phyloP scores from a whole-genome alignment of 2,113 vertebrate species.

The Mugil cephalus region DNA sequence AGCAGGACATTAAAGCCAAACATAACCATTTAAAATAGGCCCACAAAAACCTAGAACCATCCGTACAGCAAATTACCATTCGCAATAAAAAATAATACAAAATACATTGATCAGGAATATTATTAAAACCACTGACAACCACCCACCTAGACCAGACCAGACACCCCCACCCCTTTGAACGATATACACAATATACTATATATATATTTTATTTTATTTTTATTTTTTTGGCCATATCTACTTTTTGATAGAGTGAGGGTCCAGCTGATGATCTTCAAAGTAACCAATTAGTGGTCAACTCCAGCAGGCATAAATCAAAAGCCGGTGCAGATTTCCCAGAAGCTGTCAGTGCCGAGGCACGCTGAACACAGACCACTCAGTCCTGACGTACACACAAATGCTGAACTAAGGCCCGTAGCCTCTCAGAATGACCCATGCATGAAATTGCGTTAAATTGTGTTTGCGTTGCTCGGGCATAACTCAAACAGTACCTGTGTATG shows the following conservation, averaged over 20 bases:
- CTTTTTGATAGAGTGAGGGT: conserved; percentile 58
- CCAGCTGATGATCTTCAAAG: conserved; percentile 61
- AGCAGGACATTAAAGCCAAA: too few species aligned
- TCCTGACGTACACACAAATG: conserved; percentile 21
- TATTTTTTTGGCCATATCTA: conserved; percentile 44
- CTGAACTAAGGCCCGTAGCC: conserved; percentile 12
- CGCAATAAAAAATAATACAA: too few species aligned
- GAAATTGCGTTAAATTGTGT: neutral
- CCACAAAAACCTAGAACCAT: too few species aligned
- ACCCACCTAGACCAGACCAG: too few species aligned
- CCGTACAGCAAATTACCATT: too few species aligned
- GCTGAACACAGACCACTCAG: conserved; percentile 25
- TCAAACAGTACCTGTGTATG: neutral
- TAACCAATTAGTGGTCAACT: conserved; percentile 67
- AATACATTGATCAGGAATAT: too few species aligned
- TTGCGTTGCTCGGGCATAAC: conserved; percentile 25
- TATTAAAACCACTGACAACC: too few species aligned
- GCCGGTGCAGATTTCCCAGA: conserved; percentile 55
- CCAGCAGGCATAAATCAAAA: conserved; percentile 56
- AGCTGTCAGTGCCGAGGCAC: conserved; percentile 44
- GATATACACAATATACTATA: too few species aligned
- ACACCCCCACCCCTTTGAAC: too few species aligned
- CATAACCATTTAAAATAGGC: too few species aligned
- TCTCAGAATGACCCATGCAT: conserved; percentile 9
- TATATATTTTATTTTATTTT: too few species aligned